Base-by-base conservation (phyloP, 2,797 vertebrate genomes). In the Tenualosa ilisha region DNA sequence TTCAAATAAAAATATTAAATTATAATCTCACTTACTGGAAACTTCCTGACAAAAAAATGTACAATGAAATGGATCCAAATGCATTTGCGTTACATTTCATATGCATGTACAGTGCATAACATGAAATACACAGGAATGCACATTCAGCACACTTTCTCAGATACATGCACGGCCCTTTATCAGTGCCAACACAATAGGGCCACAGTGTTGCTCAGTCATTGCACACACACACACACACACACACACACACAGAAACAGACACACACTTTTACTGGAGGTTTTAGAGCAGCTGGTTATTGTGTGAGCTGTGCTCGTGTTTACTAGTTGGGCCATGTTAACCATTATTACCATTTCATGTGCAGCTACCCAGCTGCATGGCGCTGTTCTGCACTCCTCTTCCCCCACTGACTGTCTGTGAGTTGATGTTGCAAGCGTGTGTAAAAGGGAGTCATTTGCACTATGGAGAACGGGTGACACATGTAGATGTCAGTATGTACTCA, bases 371-470 rank as follows among this genome's bases (percentile, higher is more conserved):
- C 61, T 26, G 22, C 59, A 4, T 46, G 46, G 46, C 3, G 46
- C 24, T 12, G 2, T 12, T 65, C 61, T 26, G 7, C 61, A 13
- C 61, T 65, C 2, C 11, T 24, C 61, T 26, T 88, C 84, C 75
- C 83, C 83, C 81, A 53, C 12, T 15, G 50, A 12, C 13, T 53
- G 51, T 53, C 51, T 53, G 12, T 53, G 11, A 3, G 51, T 53
- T 53, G 50, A 51, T 53, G 51, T 53, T 53, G 12, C 3, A 15
- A 3, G 13, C 13, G 13, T 53, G 51, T 53, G 51, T 15, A 53
- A 15, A 15, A 15, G 13, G 46, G 40, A 65, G 24, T 50, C 81
- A 31, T 56, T 75, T 86, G 31, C 83, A 86, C 83, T 85, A 82
- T 63, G 22, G 59, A 56, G 54, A 56, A 6, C 22, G 54, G 54